Percentiles rank a stretch among this genome's conserved stretches.
These are phyloP conservation scores for Crotalus viridis DNA, from an alignment of 2,113 vertebrate species.

Conservation along the genomic window DNA sequence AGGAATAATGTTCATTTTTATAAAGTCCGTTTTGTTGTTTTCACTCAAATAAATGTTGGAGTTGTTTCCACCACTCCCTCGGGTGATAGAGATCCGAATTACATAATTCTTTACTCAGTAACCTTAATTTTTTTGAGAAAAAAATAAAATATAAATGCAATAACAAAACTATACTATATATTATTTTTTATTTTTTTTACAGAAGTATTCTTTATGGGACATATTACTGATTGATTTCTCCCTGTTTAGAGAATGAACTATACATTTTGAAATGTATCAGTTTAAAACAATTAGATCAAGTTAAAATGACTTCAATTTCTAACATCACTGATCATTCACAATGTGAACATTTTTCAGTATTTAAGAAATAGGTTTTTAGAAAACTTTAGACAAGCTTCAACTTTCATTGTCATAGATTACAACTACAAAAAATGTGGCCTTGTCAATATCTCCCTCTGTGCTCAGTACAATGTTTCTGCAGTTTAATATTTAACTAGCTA, in stretches of 20 bases:
- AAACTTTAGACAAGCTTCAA: neutral
- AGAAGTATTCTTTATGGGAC: neutral
- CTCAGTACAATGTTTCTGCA: neutral
- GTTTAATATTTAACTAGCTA: neutral
- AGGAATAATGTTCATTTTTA: neutral
- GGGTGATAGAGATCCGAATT: neutral
- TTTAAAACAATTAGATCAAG: neutral
- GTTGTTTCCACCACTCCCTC: neutral
- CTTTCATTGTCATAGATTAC: neutral
- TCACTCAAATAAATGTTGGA: neutral
- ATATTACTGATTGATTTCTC: neutral
- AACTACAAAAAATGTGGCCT: neutral
- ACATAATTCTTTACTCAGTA: neutral
- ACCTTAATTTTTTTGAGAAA: neutral
- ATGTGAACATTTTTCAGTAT: neutral
- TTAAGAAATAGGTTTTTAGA: neutral
- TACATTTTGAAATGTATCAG: neutral
- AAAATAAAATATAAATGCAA: neutral
- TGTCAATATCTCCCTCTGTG: neutral
- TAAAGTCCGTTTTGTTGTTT: neutral
- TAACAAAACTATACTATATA: neutral
- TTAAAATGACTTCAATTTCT: neutral
- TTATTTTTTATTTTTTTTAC: neutral
- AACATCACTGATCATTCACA: neutral
- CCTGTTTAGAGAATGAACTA: neutral